These are phyloP conservation scores for Podarcis muralis DNA, from an alignment of 2,113 vertebrate genomes.

Conservation along the genomic window DNA sequence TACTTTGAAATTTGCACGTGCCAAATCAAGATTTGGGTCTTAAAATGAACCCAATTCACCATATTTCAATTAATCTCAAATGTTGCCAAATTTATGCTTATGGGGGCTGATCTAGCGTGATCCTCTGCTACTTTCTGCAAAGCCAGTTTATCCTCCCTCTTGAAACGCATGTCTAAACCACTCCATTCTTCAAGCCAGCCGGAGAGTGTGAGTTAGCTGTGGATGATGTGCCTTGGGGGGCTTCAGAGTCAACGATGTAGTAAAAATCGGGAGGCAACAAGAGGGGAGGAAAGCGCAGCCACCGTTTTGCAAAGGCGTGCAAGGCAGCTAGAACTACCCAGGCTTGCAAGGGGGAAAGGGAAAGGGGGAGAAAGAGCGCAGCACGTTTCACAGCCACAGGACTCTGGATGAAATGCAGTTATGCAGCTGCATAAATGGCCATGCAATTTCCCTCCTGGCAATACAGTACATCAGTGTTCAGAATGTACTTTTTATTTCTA, in stretches of 20 bases:
- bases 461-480: not conserved
- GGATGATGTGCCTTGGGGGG: not conserved
- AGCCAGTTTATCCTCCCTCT: not conserved
- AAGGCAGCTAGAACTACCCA: not conserved
- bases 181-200: not conserved
- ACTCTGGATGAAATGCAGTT: not conserved
- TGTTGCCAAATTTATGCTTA: not conserved
- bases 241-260: constrained; percentile 2
- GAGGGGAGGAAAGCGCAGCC: not conserved
- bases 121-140: not conserved
- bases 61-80: no score
- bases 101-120: not conserved
- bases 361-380: not conserved
- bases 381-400: not conserved
- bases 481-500: not conserved
- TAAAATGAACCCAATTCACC: no score
- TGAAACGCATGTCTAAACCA: not conserved
- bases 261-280: not conserved
- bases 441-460: not conserved
- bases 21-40: no score
- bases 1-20: no score
- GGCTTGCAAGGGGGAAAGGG: not conserved
- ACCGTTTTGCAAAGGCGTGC: not conserved
- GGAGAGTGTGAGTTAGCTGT: not conserved
- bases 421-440: not conserved